Evolutionary conservation across 2,888 invertebrate genomes (phyloP), one percentile per base, ranked within the genome.

Genomic region (Dioctria linearis): DNA sequence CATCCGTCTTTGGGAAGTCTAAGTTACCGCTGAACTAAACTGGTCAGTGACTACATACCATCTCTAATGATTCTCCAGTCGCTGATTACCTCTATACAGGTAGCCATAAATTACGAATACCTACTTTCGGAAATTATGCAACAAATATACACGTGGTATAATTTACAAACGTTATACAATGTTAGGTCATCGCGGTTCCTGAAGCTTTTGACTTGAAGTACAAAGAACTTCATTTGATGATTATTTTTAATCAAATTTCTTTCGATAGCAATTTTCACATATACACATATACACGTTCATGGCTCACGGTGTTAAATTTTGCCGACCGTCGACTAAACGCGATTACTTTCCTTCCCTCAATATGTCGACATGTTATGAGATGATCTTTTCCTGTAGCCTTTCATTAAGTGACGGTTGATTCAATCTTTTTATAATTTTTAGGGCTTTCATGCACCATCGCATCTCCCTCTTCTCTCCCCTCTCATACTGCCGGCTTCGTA

Each of bases 371-470:
- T 73, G 65, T 80, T 80, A 73, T 69, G 80, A 63, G 75, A 80
- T 75, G 75, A 80, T 80, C 80, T 80, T 63, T 75, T 80, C 71
- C 65, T 80, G 42, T 57, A 80, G 49, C 80, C 80, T 75, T 80
- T 80, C 75, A 80, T 80, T 80, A 80, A 80, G 54, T 57, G 80
- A 73, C 75, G 57, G 71, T 61, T 79, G 39, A 63, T 65, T 37
- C 40, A 6, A 43, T 79, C 65, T 71, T 69, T 54, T 78, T 13
- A 42, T 5, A 54, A 40, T 3, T 65, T 65, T 49, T 78, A 78
- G 66, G 66, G 66, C 54, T 66, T 65, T 73, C 73, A 73, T 13
- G 59, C n/a, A 25, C 57, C 54, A 66, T 63, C 11, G 46, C 63
- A 63, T 63, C 76, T 11, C 46, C 11, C 43, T n/a, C 37, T 73